A percentile compares a stretch with the other conserved stretches of the same genome.
Evolutionary conservation across 2,113 vertebrate genomes (phyloP).

Genomic region (Sciurus niger): DNA sequence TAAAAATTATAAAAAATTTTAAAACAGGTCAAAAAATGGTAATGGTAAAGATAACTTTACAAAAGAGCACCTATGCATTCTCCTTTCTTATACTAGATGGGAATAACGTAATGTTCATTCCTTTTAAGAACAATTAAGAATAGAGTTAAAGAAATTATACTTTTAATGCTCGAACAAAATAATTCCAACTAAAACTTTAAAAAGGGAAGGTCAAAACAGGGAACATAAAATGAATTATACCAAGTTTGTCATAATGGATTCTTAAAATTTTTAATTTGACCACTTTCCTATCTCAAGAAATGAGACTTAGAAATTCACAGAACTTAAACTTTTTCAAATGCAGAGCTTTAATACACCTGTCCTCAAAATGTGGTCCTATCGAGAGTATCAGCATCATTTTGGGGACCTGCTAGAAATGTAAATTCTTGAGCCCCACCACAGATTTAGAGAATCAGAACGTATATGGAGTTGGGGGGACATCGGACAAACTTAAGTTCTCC

Average conservation of each 20-base stretch:
- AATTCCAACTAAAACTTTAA: constrained; percentile 47
- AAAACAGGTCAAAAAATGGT: background rate
- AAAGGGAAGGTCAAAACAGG: background rate
- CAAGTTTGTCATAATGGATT: background rate
- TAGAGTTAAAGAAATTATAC: background rate
- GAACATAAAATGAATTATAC: constrained; percentile 48
- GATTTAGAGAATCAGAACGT: background rate
- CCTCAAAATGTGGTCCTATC: background rate
- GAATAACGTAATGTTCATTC: background rate
- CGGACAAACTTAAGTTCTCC: background rate
- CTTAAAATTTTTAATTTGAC: background rate
- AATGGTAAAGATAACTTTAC: background rate
- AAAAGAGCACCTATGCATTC: background rate
- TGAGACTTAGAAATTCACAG: background rate
- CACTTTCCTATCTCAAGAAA: constrained; percentile 18
- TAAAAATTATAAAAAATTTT: constrained; percentile 11
- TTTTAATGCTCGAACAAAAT: constrained; percentile 17
- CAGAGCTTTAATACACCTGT: constrained; percentile 16
- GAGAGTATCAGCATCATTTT: background rate
- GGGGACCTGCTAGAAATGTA: background rate
- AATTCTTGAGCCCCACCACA: background rate
- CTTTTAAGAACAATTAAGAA: background rate
- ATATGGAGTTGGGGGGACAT: rapidly evolving
- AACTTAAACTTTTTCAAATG: constrained; percentile 1
- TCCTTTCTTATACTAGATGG: background rate